Evolutionary conservation across 2,888 invertebrate species (phyloP).

Genomic region (Nomada ruficornis): DNA sequence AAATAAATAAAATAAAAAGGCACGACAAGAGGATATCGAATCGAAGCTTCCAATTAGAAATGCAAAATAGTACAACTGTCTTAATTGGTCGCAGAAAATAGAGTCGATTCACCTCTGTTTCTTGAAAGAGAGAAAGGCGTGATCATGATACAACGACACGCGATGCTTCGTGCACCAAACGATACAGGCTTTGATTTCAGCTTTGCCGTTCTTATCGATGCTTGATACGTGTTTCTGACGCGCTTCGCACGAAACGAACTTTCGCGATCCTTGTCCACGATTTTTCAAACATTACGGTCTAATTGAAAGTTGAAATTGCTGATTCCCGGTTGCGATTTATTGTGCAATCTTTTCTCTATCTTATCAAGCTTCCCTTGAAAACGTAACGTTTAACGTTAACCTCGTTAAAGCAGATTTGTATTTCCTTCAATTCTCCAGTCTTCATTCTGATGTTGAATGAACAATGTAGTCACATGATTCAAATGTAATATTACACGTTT

Average conservation of each 20-base stretch:
- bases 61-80: neutral
- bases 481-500: too few relatives aligned
- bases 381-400: neutral
- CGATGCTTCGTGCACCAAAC: constrained; percentile 61
- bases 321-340: neutral
- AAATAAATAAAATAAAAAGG: neutral
- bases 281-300: constrained; percentile 28
- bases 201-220: constrained; percentile 41
- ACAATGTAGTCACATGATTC: too few relatives aligned
- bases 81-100: constrained; percentile 55
- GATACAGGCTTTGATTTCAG: constrained; percentile 49
- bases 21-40: neutral
- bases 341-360: neutral
- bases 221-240: constrained; percentile 51
- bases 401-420: neutral
- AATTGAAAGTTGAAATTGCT: constrained; percentile 45
- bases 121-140: constrained; percentile 44
- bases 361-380: neutral
- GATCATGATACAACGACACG: constrained; percentile 59
- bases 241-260: constrained; percentile 53
- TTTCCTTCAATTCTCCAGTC: too few relatives aligned
- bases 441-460: neutral
- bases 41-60: constrained; percentile 9
- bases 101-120: constrained; percentile 33
- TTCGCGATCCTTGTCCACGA: constrained; percentile 32